Percentiles rank a stretch among this genome's conserved stretches.
Evolutionary conservation across 2,797 vertebrate species (phyloP).

Genomic region (Gymnothorax reevesii): DNA sequence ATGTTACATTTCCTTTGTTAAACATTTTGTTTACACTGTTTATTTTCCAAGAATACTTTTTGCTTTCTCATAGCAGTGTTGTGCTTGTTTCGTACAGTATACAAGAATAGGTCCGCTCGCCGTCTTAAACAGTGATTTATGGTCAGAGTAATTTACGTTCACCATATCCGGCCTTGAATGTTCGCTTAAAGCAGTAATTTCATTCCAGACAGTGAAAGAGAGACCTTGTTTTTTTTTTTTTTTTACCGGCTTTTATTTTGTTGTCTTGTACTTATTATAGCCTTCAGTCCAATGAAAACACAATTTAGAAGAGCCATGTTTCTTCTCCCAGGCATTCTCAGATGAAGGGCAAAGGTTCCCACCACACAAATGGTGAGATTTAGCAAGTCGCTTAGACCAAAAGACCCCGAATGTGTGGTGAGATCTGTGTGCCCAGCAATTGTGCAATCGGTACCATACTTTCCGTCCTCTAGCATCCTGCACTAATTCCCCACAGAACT

Average conservation of each 20-base stretch:
- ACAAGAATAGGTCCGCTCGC: slow-evolving; percentile 71
- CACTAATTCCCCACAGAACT: slow-evolving; percentile 62
- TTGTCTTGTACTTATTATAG: slow-evolving; percentile 53
- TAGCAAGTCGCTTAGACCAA: slow-evolving; percentile 68
- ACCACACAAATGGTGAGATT: slow-evolving; percentile 71
- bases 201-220: slow-evolving; percentile 76
- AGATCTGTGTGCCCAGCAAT: slow-evolving; percentile 76
- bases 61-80: slow-evolving; percentile 50
- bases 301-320: slow-evolving; percentile 72
- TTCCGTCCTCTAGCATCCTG: slow-evolving; percentile 72
- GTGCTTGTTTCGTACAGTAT: slow-evolving; percentile 65
- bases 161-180: slow-evolving; percentile 70
- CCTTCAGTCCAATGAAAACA: slow-evolving; percentile 79
- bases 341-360: slow-evolving; percentile 69
- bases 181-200: slow-evolving; percentile 78
- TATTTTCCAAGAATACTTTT: slow-evolving; percentile 1
- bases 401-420: slow-evolving; percentile 72
- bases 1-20: slow-evolving; percentile 4
- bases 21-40: background rate
- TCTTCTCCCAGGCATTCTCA: slow-evolving; percentile 74
- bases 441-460: slow-evolving; percentile 80
- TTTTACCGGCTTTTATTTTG: slow-evolving; percentile 64
- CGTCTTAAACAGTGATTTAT: slow-evolving; percentile 71
- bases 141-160: slow-evolving; percentile 73
- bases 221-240: slow-evolving; percentile 74